A percentile compares a stretch with the other conserved stretches of the same genome.
Evolutionary conservation across 1,140 invertebrate genomes (phyloP).

Genomic region (Coboldia fuscipes): DNA sequence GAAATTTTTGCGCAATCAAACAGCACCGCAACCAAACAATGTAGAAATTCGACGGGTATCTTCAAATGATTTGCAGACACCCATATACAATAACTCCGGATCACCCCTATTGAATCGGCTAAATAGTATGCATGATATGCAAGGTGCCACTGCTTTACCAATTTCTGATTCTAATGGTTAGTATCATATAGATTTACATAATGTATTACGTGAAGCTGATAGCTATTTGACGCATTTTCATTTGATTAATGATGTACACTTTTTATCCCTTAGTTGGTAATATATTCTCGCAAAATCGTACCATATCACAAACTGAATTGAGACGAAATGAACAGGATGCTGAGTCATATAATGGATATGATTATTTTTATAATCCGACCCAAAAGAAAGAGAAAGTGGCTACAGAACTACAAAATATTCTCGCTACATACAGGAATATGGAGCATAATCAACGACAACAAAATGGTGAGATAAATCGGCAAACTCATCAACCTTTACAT

Average conservation of each 20-base stretch:
- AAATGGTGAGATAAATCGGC: no score
- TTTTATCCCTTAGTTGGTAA: neutral
- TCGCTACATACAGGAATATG: no score
- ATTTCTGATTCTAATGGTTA: conserved; percentile 4
- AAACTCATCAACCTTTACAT: no score
- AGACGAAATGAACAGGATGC: conserved; percentile 20
- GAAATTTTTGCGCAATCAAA: conserved; percentile 23
- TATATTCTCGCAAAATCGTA: conserved; percentile 17
- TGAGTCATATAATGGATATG: conserved; percentile 21
- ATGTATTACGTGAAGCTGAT: neutral
- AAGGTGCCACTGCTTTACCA: conserved; percentile 7
- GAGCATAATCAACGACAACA: no score
- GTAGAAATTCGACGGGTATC: conserved; percentile 21
- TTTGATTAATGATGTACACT: neutral
- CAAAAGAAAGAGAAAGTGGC: conserved; percentile 14
- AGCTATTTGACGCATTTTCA: neutral
- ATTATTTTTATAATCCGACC: conserved; percentile 21
- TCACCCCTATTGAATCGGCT: neutral
- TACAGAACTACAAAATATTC: no score
- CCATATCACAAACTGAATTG: conserved; percentile 16
- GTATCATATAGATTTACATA: conserved; percentile 12
- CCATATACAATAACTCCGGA: conserved; percentile 6
- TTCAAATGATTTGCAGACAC: conserved; percentile 7
- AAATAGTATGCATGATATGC: conserved; percentile 7
- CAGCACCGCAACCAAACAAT: conserved; percentile 18